Evolutionary conservation across 23 tunicate species (phyloP).

Genomic region (Phallusia fumigata): DNA sequence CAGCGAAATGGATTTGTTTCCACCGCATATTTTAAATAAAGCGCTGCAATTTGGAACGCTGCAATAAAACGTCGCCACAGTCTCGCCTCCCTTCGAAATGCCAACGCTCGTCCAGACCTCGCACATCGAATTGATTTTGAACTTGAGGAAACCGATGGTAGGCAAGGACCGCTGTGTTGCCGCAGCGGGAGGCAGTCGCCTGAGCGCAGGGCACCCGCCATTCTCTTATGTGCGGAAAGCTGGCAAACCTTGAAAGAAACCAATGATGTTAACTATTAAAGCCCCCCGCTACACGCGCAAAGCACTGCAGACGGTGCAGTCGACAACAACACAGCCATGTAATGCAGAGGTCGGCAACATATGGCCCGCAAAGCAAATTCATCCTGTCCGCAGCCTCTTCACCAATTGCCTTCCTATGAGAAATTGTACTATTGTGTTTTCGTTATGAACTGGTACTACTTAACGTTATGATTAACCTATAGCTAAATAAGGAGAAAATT

Average conservation of each 20-base stretch:
- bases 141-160: constrained; percentile 13
- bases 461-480: too few species aligned
- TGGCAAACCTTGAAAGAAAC: background rate
- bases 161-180: background rate
- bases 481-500: too few species aligned
- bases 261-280: background rate
- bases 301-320: too few species aligned
- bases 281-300: too few species aligned
- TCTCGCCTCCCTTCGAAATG: background rate
- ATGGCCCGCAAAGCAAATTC: too few species aligned
- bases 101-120: background rate
- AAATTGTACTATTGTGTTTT: too few species aligned
- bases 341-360: too few species aligned
- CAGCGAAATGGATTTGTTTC: too few species aligned
- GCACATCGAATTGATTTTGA: constrained; percentile 3
- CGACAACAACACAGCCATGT: too few species aligned
- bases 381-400: too few species aligned
- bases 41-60: background rate
- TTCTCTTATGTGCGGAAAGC: background rate
- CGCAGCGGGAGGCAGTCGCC: background rate
- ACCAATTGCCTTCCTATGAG: too few species aligned
- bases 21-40: background rate
- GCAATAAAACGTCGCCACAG: background rate
- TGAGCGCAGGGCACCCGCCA: background rate
- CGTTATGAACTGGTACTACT: too few species aligned